Conservation (phyloP, 2,888 invertebrate species). For the Timema cristinae region DNA sequence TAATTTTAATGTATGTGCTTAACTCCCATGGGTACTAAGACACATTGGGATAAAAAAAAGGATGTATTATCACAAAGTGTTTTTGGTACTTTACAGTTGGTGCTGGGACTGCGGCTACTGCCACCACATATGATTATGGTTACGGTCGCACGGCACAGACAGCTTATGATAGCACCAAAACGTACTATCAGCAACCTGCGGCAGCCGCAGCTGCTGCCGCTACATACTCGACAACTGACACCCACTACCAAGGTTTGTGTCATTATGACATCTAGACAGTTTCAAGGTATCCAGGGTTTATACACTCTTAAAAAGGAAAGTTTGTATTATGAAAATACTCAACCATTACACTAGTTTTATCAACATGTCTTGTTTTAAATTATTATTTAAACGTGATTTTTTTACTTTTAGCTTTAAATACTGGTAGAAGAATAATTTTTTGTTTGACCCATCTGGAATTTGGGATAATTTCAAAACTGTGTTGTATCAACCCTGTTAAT, state of each 20-base stretch:
- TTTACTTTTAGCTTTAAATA: not conserved
- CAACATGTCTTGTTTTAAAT: not conserved
- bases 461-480: not conserved
- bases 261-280: too few species aligned
- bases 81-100: constrained; percentile 34
- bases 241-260: constrained; percentile 41
- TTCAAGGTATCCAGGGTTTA: too few species aligned
- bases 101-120: constrained; percentile 48
- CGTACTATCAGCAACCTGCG: constrained; percentile 81
- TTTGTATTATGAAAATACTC: too few species aligned
- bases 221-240: constrained; percentile 57
- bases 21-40: too few species aligned
- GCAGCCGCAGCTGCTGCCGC: constrained; percentile 53
- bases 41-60: too few species aligned
- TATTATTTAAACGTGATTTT: not conserved
- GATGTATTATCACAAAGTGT: not conserved
- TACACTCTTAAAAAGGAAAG: too few species aligned
- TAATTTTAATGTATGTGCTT: too few species aligned
- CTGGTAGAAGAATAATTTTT: not conserved
- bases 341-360: too few species aligned
- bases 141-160: constrained; percentile 60
- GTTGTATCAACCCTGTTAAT: not conserved
- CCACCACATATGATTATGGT: constrained; percentile 64
- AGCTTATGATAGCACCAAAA: constrained; percentile 78
- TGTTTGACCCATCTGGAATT: not conserved